These are phyloP conservation scores for Poeciliopsis infans DNA, from an alignment of 2,797 vertebrate species.

Conservation along the genomic window DNA sequence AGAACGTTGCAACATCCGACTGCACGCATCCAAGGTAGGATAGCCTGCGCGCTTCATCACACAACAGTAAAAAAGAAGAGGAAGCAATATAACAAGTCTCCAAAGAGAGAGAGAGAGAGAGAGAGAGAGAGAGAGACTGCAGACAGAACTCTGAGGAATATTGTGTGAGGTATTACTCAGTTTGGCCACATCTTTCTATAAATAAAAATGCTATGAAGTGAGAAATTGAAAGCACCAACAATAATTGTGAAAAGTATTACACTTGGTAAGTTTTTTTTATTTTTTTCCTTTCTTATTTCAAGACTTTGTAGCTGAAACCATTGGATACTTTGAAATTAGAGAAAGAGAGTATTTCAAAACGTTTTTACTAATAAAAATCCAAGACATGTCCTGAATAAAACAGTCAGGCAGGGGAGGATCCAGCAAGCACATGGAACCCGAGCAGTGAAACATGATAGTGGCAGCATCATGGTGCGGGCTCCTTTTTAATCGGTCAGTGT, in stretches of 20 bases:
- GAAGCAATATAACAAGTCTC: slow-evolving; percentile 26
- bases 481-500: neutral
- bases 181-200: neutral
- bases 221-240: neutral
- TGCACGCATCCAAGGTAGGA: slow-evolving; percentile 33
- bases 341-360: neutral
- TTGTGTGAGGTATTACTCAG: neutral
- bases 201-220: slow-evolving; percentile 1
- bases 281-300: neutral
- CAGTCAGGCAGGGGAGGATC: no score
- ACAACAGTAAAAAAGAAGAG: slow-evolving; percentile 1
- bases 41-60: slow-evolving; percentile 24
- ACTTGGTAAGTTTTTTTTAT: neutral
- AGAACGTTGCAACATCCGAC: slow-evolving; percentile 41
- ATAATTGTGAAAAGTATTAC: neutral
- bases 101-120: slow-evolving; percentile 20
- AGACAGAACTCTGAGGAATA: slow-evolving; percentile 24
- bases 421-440: no score
- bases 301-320: neutral
- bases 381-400: neutral
- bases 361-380: neutral
- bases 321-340: neutral
- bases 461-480: neutral
- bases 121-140: slow-evolving; percentile 9
- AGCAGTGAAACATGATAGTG: neutral